Evolutionary conservation across 2,113 vertebrate species (phyloP).

Genomic region (Arothron firmamentum): DNA sequence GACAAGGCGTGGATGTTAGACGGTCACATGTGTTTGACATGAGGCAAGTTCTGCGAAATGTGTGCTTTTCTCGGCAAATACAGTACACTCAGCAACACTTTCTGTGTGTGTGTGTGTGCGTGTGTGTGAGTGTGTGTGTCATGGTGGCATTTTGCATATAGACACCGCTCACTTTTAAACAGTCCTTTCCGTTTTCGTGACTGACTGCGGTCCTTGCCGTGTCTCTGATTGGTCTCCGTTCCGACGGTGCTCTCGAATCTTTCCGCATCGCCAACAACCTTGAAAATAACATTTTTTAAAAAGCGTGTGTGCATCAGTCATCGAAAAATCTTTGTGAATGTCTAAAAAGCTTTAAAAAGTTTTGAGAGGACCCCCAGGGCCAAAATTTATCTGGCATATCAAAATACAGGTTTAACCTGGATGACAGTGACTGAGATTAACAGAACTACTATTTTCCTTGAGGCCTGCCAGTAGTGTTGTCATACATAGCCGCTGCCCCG

Average conservation of each 20-base stretch:
- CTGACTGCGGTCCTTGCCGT: constrained; percentile 22
- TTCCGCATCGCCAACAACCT: constrained; percentile 81
- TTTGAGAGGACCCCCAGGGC: constrained; percentile 14
- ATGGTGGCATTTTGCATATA: neutral
- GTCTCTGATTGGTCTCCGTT: constrained; percentile 36
- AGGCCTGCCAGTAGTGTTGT: constrained; percentile 45
- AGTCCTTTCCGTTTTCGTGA: constrained; percentile 72
- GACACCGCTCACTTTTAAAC: constrained; percentile 63
- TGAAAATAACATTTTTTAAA: constrained; percentile 22
- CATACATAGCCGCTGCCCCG: constrained; percentile 41
- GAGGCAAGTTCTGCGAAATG: neutral
- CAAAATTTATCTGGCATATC: constrained; percentile 33
- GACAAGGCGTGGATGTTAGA: constrained; percentile 7
- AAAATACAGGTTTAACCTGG: constrained; percentile 51
- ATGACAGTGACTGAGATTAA: constrained; percentile 45
- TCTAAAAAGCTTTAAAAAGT: neutral
- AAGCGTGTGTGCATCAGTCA: constrained; percentile 5
- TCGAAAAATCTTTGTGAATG: neutral
- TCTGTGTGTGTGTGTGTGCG: neutral
- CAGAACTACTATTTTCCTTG: constrained; percentile 37
- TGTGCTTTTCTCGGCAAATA: neutral
- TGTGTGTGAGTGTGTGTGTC: no score
- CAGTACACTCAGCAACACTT: neutral
- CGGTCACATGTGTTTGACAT: constrained; percentile 11
- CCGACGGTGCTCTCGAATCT: constrained; percentile 34